Percentiles rank a stretch among this genome's conserved stretches.
Conservation (phyloP, 2,888 invertebrate species). For the Oconnorella tubifera region DNA sequence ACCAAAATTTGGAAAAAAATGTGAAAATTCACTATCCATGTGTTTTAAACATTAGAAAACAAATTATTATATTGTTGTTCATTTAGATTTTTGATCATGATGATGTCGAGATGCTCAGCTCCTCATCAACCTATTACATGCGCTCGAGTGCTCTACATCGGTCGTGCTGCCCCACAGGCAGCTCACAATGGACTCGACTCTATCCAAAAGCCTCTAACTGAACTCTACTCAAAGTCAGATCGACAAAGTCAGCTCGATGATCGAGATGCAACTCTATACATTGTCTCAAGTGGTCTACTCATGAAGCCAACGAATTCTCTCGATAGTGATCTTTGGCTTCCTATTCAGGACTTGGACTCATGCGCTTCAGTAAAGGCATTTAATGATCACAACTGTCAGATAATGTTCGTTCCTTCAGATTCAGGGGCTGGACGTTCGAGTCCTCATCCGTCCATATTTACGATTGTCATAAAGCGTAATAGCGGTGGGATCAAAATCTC, state of each 20-base stretch:
- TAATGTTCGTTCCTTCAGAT: constrained; percentile 15
- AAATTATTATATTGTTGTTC: no score
- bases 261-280: constrained; percentile 9
- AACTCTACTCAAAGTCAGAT: constrained; percentile 16
- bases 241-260: constrained; percentile 1
- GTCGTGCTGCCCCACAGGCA: constrained; percentile 18
- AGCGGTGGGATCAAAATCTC: constrained; percentile 13
- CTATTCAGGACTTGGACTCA: constrained; percentile 17
- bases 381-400: neutral
- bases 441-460: constrained; percentile 18
- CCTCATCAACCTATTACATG: constrained; percentile 8
- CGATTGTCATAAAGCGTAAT: constrained; percentile 13
- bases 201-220: constrained; percentile 25
- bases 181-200: constrained; percentile 14
- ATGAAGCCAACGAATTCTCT: constrained; percentile 17
- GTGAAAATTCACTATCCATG: no score
- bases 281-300: constrained; percentile 19
- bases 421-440: neutral
- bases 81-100: no score
- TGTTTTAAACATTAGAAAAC: no score
- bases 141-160: constrained; percentile 17
- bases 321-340: constrained; percentile 21
- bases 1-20: no score
- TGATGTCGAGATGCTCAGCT: neutral
- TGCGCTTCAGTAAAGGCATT: constrained; percentile 19